Evolutionary conservation across 2,113 vertebrate genomes (phyloP), one percentile per base, ranked within the genome.

Genomic region (Laticauda colubrina): DNA sequence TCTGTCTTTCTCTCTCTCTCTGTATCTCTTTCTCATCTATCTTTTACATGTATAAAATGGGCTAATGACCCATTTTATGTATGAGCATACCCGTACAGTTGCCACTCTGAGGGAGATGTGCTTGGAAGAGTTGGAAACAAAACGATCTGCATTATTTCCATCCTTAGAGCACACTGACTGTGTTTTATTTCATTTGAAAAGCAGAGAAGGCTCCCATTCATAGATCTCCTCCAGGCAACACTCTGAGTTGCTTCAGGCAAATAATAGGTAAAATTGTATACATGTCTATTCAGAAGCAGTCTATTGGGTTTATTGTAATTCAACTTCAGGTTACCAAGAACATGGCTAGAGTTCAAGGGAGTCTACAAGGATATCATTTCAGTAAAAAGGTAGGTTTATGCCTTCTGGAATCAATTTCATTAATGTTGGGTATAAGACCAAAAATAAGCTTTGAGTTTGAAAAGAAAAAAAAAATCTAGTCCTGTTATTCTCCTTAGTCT

Each of bases 181-280:
- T 59, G 24, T 90, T 88, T 54, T 57, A 75, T 94, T 90, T 92
- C 51, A 69, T 81, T 92, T 48, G 43, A 85, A 59, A 56, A 88
- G 21, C 24, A 23, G 43, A 43, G 14, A 14, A 54, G 81, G 39
- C 15, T 59, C 43, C 61, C 29, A 5, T 69, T 21, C 1, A 45
- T 21, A 56, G n/a, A 57, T n/a, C 85, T 4, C 26, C 48, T 89
- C 86, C 55, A 15, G 75, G 75, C 88, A 15, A 34, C 5, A 29
- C 6, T 54, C 34, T 69, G 1, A 21, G 8, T 59, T 89, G 11
- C 34, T 75, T 24, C 43, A 64, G 57, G 85, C 39, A 26, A 57
- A 87, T 29, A 88, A 3, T 53, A 51, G 51, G 39, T 18, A 29
- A 48, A 54, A 57, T 26, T 3, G 1, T 55, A 55, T 43, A 45